phyloP scores from a whole-genome alignment of 2,888 invertebrate genomes.

The Mycalesis mineus region DNA sequence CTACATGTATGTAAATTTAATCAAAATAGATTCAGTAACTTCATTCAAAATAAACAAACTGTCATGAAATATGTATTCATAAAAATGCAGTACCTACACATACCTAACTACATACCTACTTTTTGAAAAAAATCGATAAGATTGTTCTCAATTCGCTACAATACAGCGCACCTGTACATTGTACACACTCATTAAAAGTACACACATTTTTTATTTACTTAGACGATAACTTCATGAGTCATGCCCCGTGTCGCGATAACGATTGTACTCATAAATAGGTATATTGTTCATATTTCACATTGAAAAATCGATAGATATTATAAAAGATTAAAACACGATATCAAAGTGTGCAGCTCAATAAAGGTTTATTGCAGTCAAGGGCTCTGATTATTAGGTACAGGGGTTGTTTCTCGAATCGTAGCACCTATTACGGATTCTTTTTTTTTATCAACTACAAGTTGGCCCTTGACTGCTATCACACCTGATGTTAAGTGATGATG shows the following conservation, averaged over 20 bases:
- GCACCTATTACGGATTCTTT: too few species aligned
- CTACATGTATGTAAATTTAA: too few species aligned
- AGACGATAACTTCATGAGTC: constrained; percentile 34
- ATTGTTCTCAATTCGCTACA: not conserved
- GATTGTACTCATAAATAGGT: constrained; percentile 6
- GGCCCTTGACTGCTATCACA: too few species aligned
- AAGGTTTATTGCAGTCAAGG: not conserved
- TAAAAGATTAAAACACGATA: not conserved
- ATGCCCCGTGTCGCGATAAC: constrained; percentile 29
- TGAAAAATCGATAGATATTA: constrained; percentile 9
- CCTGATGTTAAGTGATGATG: too few species aligned
- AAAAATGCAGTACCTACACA: too few species aligned
- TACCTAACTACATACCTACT: not conserved
- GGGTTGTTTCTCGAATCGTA: too few species aligned
- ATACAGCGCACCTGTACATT: constrained; percentile 7
- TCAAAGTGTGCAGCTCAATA: not conserved
- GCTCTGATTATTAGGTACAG: too few species aligned
- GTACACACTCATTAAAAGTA: constrained; percentile 5
- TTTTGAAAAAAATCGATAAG: not conserved
- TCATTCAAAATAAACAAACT: too few species aligned
- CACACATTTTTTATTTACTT: constrained; percentile 1
- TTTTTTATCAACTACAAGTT: too few species aligned
- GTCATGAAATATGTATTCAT: too few species aligned
- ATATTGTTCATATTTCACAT: not conserved
- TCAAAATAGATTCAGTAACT: too few species aligned